A percentile compares a stretch with the other conserved stretches of the same genome.
These are phyloP conservation scores for Cordilura impudica DNA, from an alignment of 2,888 invertebrate genomes.

Conservation along the genomic window DNA sequence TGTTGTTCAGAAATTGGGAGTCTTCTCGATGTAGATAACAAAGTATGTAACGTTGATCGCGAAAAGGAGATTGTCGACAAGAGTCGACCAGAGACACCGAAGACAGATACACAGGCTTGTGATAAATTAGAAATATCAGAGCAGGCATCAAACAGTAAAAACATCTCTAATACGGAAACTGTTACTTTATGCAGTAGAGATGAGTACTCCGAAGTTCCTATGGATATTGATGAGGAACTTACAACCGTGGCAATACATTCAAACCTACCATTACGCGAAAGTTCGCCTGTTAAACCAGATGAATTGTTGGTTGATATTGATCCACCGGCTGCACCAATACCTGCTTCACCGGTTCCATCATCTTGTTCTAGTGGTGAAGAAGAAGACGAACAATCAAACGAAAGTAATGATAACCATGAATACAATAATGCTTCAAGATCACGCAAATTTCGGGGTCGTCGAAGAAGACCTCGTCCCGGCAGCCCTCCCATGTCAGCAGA, in stretches of 20 bases:
- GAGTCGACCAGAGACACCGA: neutral
- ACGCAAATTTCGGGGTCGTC: slow-evolving; percentile 56
- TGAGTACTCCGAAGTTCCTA: slow-evolving; percentile 72
- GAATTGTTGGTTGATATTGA: slow-evolving; percentile 69
- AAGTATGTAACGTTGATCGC: neutral
- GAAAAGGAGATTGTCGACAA: neutral
- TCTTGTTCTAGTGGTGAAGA: slow-evolving; percentile 60
- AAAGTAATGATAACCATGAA: slow-evolving; percentile 67
- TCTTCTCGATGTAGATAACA: too few relatives aligned
- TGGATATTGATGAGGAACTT: slow-evolving; percentile 74
- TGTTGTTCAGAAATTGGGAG: too few relatives aligned
- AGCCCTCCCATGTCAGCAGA: slow-evolving; percentile 68
- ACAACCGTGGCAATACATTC: slow-evolving; percentile 72
- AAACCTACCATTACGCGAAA: slow-evolving; percentile 66
- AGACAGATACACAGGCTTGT: neutral
- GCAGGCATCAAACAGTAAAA: neutral
- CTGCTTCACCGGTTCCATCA: slow-evolving; percentile 70
- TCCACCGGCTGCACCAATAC: slow-evolving; percentile 73
- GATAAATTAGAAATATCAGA: neutral
- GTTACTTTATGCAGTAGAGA: slow-evolving; percentile 1
- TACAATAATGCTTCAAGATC: slow-evolving; percentile 60
- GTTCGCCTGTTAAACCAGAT: slow-evolving; percentile 52
- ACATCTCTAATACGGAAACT: neutral
- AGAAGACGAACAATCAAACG: slow-evolving; percentile 68
- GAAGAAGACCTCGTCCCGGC: slow-evolving; percentile 64